Percentiles rank a stretch among this genome's conserved stretches.
phyloP scores from a whole-genome alignment of 2,888 invertebrate genomes.

The Nebria salina region DNA sequence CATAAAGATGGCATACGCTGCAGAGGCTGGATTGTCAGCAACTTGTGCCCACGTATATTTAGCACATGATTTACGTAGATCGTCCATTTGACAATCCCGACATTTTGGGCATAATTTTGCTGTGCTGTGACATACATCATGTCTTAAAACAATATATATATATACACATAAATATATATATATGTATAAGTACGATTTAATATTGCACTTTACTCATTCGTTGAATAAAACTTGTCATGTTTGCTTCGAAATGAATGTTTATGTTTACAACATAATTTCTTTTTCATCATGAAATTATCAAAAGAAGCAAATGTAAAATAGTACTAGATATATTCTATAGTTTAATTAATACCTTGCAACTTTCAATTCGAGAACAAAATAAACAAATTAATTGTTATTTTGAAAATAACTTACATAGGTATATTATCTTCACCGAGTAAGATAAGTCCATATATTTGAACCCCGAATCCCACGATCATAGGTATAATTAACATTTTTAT shows the following conservation, averaged over 20 bases:
- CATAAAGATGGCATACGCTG: conserved; percentile 56
- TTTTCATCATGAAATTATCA: no score
- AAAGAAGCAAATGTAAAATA: no score
- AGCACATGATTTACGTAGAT: conserved; percentile 64
- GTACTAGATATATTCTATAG: no score
- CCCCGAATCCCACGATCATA: conserved; percentile 62
- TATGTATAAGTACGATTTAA: no score
- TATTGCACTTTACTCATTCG: no score
- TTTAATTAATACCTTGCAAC: no score
- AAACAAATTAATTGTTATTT: no score
- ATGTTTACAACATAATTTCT: no score
- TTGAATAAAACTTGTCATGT: no score
- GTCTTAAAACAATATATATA: conserved; percentile 49
- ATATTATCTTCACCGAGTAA: neutral
- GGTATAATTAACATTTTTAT: conserved; percentile 65
- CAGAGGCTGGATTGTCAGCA: conserved; percentile 56
- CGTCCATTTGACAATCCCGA: conserved; percentile 64
- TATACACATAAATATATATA: no score
- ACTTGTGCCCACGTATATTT: conserved; percentile 63
- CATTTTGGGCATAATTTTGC: conserved; percentile 69
- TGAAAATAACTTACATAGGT: neutral
- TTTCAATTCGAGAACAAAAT: no score
- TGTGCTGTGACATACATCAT: conserved; percentile 55
- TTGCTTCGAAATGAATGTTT: no score
- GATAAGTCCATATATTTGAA: conserved; percentile 61